Evolutionary conservation across 35 echinoderm and acorn worm species (phyloP).

Genomic region (Ophiothrix spiculata): DNA sequence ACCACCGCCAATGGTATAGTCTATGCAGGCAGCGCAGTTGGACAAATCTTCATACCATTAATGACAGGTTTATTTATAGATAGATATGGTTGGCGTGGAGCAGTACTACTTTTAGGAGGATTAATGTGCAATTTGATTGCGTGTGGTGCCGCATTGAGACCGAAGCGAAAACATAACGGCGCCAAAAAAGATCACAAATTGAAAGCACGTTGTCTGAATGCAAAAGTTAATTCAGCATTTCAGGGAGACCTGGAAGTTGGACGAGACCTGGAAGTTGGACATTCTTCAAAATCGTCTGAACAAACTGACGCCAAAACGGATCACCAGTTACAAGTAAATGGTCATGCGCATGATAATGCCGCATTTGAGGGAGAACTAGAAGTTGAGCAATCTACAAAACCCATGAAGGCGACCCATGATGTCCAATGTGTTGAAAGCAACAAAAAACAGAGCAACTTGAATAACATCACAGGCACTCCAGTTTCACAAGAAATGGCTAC

Average conservation of each 20-base stretch:
- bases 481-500: too few relatives aligned
- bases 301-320: neutral
- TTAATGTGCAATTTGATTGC: neutral
- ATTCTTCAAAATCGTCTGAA: neutral
- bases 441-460: neutral
- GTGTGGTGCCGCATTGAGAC: neutral
- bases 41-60: neutral
- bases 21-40: neutral
- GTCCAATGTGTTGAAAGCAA: neutral
- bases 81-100: neutral
- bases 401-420: neutral
- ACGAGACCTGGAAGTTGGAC: neutral
- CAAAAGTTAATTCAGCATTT: neutral
- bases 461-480: neutral
- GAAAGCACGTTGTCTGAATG: neutral
- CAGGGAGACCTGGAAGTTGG: neutral
- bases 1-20: neutral
- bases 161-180: neutral
- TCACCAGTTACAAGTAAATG: too few relatives aligned
- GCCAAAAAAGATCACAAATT: neutral
- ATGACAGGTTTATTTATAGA: neutral
- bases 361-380: neutral
- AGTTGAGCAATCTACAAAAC: neutral
- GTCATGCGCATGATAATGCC: neutral
- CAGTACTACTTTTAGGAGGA: neutral